A percentile compares a stretch with the other conserved stretches of the same genome.
Conservation (phyloP, 2,888 invertebrate species). For the Hipparchia semele region DNA sequence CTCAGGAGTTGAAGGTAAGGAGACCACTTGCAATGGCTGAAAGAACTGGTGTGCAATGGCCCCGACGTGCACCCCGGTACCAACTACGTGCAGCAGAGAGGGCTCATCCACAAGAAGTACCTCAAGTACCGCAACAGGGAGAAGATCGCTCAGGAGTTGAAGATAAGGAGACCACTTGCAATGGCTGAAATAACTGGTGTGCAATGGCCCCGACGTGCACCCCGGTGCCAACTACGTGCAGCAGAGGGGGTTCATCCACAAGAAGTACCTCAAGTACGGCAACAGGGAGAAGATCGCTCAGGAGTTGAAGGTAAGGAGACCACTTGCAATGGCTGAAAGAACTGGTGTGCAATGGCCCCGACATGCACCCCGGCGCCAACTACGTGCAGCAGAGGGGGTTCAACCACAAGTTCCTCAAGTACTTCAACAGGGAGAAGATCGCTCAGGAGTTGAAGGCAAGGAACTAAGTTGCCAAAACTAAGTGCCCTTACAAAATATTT, state of each 20-base stretch:
- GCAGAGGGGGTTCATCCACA: conserved; percentile 89
- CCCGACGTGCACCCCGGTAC: conserved; percentile 98
- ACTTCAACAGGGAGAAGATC: conserved; percentile 95
- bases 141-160: conserved; percentile 94
- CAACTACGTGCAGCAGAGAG: conserved; percentile 95
- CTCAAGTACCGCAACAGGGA: conserved; percentile 96
- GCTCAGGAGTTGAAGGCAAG: conserved; percentile 92
- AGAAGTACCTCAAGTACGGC: conserved; percentile 95
- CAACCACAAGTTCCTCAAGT: conserved; percentile 92
- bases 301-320: conserved; percentile 89
- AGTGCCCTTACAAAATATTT: no score
- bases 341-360: conserved; percentile 95
- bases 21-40: conserved; percentile 87
- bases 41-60: conserved; percentile 93
- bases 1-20: conserved; percentile 91
- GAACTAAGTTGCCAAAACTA: conserved; percentile 74
- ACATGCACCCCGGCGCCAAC: conserved; percentile 98
- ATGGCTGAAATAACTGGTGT: conserved; percentile 91
- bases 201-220: conserved; percentile 95
- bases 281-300: conserved; percentile 95
- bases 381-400: conserved; percentile 94
- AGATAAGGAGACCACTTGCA: conserved; percentile 85
- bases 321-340: conserved; percentile 90
- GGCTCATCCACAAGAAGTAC: conserved; percentile 91
- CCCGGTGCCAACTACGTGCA: conserved; percentile 99